Base-by-base conservation (phyloP, 2,113 vertebrate genomes). In the Neopipo cinnamomea region DNA sequence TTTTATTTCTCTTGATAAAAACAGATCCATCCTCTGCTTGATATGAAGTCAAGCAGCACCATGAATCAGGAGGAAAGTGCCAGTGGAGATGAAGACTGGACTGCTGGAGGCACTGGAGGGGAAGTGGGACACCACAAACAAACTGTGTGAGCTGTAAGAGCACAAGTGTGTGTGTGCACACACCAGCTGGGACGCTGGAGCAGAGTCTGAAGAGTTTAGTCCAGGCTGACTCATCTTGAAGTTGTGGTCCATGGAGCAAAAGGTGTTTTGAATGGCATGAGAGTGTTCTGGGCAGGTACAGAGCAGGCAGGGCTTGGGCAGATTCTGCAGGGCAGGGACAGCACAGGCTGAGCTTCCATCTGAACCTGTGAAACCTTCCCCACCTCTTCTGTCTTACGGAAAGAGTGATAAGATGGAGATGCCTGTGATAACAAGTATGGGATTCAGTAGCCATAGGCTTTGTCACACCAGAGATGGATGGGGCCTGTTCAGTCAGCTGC, bases 1-100 rank as follows among this genome's bases (percentile, higher is more conserved):
- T 55, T 93, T 93, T 91, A 91, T 93, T 93, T 90, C 70, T 92
- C 67, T 79, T 73, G 68, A 72, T 84, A 62, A 76, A 91, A 89
- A 89, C 58, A 66, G 39, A 82, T 74, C 76, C 35, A 62, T 78
- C 63, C 67, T 83, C 84, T 42, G 59, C 83, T 78, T 88, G 89
- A 74, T 73, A 33, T 1, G 30, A 86, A 81, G 56, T 80, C 85
- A 86, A 85, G 76, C 56, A 84, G 58, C 50, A 25, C 49, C 71
- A 58, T 85, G 87, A 93, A 95, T 90, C 53, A 83, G 41, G 33
- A n/a, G 63, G 47, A 84, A 89, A 35, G 31, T 75, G 59, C 72
- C 46, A 31, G 1, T 17, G 62, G 85, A 66, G 73, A 35, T 39
- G 76, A 71, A 61, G 73, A 6, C 37, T 33, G 42, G 71, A 3